Conservation (phyloP, 2,113 vertebrate genomes). For the Hippocampus zosterae region DNA sequence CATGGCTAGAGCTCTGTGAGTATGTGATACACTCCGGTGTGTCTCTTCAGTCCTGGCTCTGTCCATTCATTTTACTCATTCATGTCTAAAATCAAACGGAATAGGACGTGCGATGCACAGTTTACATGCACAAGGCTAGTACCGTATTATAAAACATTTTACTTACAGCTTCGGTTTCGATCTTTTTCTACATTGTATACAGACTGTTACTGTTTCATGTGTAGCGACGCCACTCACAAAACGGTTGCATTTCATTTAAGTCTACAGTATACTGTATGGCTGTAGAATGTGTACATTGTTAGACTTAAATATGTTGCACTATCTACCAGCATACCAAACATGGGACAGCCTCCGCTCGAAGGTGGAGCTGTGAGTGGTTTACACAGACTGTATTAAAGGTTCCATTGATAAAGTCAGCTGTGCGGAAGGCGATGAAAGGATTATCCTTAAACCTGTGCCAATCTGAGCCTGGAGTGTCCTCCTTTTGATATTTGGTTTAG, state of each 20-base stretch:
- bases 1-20: not conserved
- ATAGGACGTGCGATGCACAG: not conserved
- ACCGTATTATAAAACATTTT: too few species aligned
- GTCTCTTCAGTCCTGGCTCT: not conserved
- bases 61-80: not conserved
- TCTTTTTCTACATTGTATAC: not conserved
- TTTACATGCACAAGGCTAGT: too few species aligned
- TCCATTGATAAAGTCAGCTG: not conserved
- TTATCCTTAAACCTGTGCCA: conserved; percentile 4
- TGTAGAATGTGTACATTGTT: not conserved
- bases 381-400: not conserved
- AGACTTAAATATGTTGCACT: not conserved
- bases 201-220: too few species aligned
- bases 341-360: not conserved
- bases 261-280: too few species aligned
- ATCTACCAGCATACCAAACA: not conserved
- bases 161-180: too few species aligned
- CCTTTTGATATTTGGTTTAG: not conserved
- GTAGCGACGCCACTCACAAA: not conserved
- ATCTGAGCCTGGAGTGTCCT: not conserved
- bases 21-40: too few species aligned
- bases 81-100: not conserved
- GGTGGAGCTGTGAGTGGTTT: conserved; percentile 9
- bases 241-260: not conserved
- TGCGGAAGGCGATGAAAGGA: conserved; percentile 8